Base-by-base conservation (phyloP, 2,888 invertebrate genomes). In the Drosophila imparisetae region DNA sequence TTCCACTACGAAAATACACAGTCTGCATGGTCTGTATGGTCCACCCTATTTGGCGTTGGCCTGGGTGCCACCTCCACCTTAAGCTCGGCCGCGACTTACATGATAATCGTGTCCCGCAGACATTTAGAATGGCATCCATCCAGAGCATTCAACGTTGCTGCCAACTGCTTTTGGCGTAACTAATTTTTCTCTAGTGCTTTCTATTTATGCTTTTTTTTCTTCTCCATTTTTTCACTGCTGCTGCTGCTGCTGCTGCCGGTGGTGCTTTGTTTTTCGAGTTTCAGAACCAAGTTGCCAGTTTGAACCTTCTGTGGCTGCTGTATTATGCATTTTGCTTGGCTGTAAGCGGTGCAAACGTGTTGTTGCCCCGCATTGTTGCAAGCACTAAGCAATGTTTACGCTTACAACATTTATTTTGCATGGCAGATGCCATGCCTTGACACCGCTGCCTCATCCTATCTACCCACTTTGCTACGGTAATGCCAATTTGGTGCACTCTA, bases 401-500 rank as follows among this genome's bases (percentile, higher is more conserved):
- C 86, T 89, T 78, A 66, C 86, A 81, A 89, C 89, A 89, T 89
- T 89, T 86, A 86, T 86, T 86, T 88, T 86, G 89, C 86, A 89
- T 86, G 89, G 75, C 78, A 70, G 63, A 61, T 81, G 68, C 66
- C 62, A 54, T 54, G 34, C 64, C 45, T 32, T 34, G 29, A 45
- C 30, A 42, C 45, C 8, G 24, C 40, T 8, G 13, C 29, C 3
- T 10, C 24, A 48, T 15, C 38, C 8, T 15, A 8, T 11, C 29
- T 53, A 53, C 64, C 61, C 62, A 71, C 67, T 75, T 79, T 65
- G 64, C 70, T 62, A 71, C 66, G 75, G 70, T 83, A 86, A 88
- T 81, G 89, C 78, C 87, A 85, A 89, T 89, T 89, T 86, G 87
- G 73, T 89, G 80, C 87, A 87, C 89, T 86, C 67, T 71, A 78